Evolutionary conservation across 2,113 vertebrate genomes (phyloP), one percentile per base, ranked within the genome.

Genomic region (Circaetus cinerascens): DNA sequence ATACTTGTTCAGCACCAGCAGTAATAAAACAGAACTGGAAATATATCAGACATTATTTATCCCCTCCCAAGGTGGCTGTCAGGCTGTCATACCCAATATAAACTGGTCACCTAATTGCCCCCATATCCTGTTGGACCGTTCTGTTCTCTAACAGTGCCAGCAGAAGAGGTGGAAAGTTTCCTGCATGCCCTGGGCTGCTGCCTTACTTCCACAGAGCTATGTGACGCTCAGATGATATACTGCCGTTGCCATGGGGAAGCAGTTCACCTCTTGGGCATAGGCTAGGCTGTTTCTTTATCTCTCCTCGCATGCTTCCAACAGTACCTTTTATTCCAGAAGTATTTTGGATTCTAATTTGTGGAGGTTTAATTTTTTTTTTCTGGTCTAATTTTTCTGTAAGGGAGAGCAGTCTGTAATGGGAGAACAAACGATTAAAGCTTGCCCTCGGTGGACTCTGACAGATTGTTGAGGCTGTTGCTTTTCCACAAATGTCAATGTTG

Each of bases 191-290:
- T 72, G 62, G 51, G 73, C 83, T 86, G 79, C 76, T 57, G 51
- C 66, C 36, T 62, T 56, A 3, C 34, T 67, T 38, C n/a, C 43
- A 16, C 27, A 36, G 75, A 41, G 83, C 92, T 1, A 1, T 25
- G 75, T 40, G 83, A 55, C 3, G 1, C 75, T 74, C 36, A 7
- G 23, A n/a, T 2, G 13, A 36, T 41, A 20, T 1, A 0, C 75
- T 75, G 73, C 66, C 1, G 25, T 91, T 93, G 94, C 77, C 86
- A 76, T 43, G 66, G 89, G 89, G 86, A 89, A 96, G 66, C 73
- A 63, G 57, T 51, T 95, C 79, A 76, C 32, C 80, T 88, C 80
- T 59, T 4, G 10, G 86, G 69, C 64, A 69, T 8, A 5, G 30
- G 32, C 79, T 68, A 8, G 64, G 57, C 71, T 82, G 48, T 51